Percentiles rank a stretch among this genome's conserved stretches.
Conservation (phyloP, 2,113 vertebrate genomes). For the Onychostruthus taczanowskii region DNA sequence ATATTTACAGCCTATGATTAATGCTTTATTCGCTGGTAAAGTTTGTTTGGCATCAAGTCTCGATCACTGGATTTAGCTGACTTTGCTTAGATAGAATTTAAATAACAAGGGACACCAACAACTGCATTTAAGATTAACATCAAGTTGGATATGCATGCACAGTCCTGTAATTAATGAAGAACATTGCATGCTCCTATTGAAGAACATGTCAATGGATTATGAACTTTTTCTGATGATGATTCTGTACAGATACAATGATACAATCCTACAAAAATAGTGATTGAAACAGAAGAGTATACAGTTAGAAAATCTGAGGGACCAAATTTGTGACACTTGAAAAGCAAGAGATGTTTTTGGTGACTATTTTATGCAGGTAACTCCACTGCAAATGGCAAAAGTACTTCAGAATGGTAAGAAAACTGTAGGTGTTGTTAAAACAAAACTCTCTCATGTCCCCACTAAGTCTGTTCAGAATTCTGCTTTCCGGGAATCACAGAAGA, state of each 20-base stretch:
- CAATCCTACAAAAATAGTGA: not conserved
- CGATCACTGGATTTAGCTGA: not conserved
- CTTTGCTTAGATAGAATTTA: not conserved
- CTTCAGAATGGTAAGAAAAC: not conserved
- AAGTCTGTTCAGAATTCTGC: not conserved
- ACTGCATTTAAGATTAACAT: not conserved
- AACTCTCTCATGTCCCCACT: not conserved
- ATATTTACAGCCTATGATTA: conserved; percentile 22
- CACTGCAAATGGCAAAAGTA: not conserved
- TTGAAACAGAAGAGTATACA: not conserved
- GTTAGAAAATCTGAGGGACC: not conserved
- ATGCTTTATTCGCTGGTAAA: not conserved
- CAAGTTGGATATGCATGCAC: not conserved
- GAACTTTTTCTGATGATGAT: not conserved
- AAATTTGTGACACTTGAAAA: not conserved
- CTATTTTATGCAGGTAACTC: not conserved
- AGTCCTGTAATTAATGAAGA: not conserved
- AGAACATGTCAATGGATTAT: not conserved
- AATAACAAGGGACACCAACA: not conserved
- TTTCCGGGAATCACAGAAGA: not conserved
- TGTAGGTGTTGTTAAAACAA: not conserved
- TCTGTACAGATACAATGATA: not conserved
- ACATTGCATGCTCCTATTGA: not conserved
- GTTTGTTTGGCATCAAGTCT: not conserved
- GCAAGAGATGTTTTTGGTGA: not conserved